A percentile compares a stretch with the other conserved stretches of the same genome.
phyloP scores from a whole-genome alignment of 1,140 invertebrate species.

The Papilio polytes region DNA sequence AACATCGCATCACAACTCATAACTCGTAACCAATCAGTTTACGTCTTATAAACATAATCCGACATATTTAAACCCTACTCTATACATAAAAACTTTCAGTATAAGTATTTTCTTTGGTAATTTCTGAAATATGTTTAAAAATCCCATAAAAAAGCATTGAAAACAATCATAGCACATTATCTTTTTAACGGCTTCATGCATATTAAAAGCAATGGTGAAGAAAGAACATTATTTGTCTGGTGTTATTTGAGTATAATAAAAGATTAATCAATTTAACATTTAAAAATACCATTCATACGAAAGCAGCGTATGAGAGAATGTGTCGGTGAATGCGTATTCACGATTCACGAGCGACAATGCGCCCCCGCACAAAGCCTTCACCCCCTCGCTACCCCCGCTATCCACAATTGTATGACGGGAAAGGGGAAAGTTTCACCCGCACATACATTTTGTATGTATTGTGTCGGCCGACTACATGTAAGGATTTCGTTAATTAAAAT shows the following conservation, averaged over 20 bases:
- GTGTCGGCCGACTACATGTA: neutral
- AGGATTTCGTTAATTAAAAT: slow-evolving; percentile 20
- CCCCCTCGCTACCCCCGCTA: neutral
- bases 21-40: neutral
- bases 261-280: neutral
- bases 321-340: neutral
- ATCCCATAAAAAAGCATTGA: no score
- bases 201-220: no score
- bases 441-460: slow-evolving; percentile 14
- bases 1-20: neutral
- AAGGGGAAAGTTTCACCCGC: slow-evolving; percentile 1
- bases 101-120: no score
- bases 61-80: no score
- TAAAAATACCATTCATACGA: slow-evolving; percentile 6
- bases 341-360: slow-evolving; percentile 16
- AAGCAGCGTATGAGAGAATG: slow-evolving; percentile 4
- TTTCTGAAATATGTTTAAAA: no score
- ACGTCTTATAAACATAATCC: neutral
- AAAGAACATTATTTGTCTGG: no score
- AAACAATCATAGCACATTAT: no score
- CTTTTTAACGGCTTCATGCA: no score
- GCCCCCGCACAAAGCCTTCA: neutral
- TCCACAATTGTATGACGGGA: slow-evolving; percentile 1
- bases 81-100: no score
- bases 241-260: neutral